Evolutionary conservation across 2,888 invertebrate genomes (phyloP), one percentile per base, ranked within the genome.

Genomic region (Nemurella pictetii): DNA sequence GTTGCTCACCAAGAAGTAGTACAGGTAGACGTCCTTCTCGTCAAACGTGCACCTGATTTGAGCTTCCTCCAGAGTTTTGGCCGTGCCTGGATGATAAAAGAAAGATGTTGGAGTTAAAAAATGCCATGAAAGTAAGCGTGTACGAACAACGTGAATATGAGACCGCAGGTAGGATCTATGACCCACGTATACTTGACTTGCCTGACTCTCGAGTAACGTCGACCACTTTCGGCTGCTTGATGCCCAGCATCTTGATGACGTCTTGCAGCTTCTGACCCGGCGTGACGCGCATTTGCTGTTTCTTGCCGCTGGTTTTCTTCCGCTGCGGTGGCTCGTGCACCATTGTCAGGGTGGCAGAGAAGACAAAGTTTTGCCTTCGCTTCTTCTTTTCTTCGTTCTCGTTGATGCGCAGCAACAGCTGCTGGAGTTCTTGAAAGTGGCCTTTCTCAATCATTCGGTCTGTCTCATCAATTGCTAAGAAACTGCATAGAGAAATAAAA

Each of bases 401-500:
- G 90, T 99, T 98, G 5, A 99, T 91, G 0, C 94, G 91, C 87
- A 96, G 95, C 3, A 99, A 89, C 73, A 99, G 90, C 20, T 94
- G 93, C 28, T 95, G 93, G 0, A 99, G 90, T 90, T 99, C 99
- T 87, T 96, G 95, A 90, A 99, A 99, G 90, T 99, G 99, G 0
- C 98, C 98, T 87, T 94, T 95, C 89, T 99, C 99, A 25, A 99
- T 92, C 99, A 99, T 99, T 86, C 99, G 93, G 90, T 99, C 99
- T 0, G 99, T 99, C 92, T 99, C 99, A 90, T 99, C 99, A 87
- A 99, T 96, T 0, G 97, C 98, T 86, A 99, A 91, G 90, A 94
- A 97, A 89, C 97, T 97, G 89, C 7, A 83, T 30, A 28, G 77
- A 74, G 15, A 26, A 25, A 5, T 30, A 83, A 72, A 12, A 78